phyloP scores from a whole-genome alignment of 2,797 vertebrate species.

The Zenarchopterus dispar region DNA sequence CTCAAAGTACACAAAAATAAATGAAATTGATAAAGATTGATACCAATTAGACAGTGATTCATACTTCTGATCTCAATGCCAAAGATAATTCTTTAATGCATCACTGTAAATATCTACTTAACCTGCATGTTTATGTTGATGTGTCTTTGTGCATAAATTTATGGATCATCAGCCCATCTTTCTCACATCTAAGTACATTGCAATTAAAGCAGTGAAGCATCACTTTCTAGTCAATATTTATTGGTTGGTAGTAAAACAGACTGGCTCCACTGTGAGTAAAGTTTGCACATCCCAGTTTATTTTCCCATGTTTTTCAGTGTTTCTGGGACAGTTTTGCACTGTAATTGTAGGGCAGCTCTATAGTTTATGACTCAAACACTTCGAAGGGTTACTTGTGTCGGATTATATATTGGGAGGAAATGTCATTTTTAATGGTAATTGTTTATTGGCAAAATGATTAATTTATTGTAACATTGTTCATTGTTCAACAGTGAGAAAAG shows the following conservation, averaged over 20 bases:
- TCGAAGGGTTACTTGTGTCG: too few relatives aligned
- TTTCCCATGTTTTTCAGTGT: constrained; percentile 1
- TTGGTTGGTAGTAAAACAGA: constrained; percentile 38
- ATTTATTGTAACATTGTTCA: too few relatives aligned
- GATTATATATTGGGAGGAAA: too few relatives aligned
- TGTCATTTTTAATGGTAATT: too few relatives aligned
- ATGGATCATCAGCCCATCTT: constrained; percentile 17
- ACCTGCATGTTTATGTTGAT: constrained; percentile 3
- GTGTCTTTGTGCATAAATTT: not conserved
- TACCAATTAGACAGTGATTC: too few relatives aligned
- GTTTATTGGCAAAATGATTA: too few relatives aligned
- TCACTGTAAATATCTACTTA: constrained; percentile 10
- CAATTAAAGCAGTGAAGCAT: constrained; percentile 50
- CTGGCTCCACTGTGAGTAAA: constrained; percentile 12
- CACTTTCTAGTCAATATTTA: constrained; percentile 50
- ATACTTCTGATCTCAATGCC: not conserved
- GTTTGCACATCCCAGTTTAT: constrained; percentile 4
- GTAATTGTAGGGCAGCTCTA: not conserved
- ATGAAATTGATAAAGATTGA: too few relatives aligned
- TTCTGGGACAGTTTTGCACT: constrained; percentile 7
- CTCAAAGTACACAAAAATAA: too few relatives aligned
- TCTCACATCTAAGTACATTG: constrained; percentile 41
- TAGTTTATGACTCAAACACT: too few relatives aligned
- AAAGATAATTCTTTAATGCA: constrained; percentile 1
- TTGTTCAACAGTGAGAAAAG: too few relatives aligned